Percentiles rank a stretch among this genome's conserved stretches.
phyloP scores from a whole-genome alignment of 2,113 vertebrate species.

The Lycocorax pyrrhopterus region DNA sequence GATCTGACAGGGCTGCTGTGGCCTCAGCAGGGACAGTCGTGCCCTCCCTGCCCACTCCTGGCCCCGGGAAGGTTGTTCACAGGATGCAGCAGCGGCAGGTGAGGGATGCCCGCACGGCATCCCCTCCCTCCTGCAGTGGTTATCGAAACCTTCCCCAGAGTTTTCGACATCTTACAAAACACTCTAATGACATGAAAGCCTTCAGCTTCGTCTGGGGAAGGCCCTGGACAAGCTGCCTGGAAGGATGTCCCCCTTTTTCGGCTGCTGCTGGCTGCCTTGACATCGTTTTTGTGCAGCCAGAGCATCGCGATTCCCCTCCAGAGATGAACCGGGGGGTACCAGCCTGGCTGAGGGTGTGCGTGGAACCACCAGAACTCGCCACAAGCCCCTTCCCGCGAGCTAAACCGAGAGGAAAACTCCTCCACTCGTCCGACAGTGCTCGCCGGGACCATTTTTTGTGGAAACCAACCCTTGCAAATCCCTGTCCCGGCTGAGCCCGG shows the following conservation, averaged over 20 bases:
- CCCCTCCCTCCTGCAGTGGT: neutral
- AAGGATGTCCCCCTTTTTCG: neutral
- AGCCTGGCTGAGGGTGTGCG: neutral
- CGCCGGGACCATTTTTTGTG: neutral
- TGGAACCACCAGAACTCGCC: fast-evolving
- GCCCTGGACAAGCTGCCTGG: neutral
- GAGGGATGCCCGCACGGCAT: neutral
- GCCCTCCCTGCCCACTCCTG: neutral
- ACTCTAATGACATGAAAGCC: neutral
- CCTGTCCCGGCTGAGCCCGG: fast-evolving
- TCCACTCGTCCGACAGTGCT: neutral
- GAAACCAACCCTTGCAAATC: neutral
- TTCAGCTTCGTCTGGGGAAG: neutral
- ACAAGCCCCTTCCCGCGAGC: neutral
- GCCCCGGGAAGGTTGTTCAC: neutral
- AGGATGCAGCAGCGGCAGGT: neutral
- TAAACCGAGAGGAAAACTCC: neutral
- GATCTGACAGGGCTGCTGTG: neutral
- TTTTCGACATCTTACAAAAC: neutral
- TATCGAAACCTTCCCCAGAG: neutral
- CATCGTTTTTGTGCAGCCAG: neutral
- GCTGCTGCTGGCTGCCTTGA: neutral
- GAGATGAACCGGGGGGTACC: fast-evolving
- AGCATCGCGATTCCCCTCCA: neutral
- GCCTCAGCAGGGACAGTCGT: neutral